Base-by-base conservation (phyloP, 1,140 invertebrate genomes). In the Hycleus phaleratus region DNA sequence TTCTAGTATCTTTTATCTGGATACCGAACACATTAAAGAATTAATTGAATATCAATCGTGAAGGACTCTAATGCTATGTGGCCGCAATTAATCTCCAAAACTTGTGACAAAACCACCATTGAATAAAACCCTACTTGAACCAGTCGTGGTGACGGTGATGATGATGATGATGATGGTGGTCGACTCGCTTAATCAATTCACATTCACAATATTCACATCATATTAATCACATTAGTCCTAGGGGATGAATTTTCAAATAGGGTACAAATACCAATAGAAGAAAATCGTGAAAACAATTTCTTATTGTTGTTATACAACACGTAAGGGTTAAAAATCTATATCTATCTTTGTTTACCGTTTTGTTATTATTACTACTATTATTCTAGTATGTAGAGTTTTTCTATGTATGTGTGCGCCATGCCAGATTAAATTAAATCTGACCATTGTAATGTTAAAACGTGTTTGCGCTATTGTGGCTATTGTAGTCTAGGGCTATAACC, bases 221-320 rank as follows among this genome's bases (percentile, higher is more conserved):
- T 32, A 67, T 68, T 68, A 68, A 68, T 68, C 65, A 68, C 65
- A 68, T 68, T 68, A 68, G 49, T 63, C 65, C 58, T 59, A 68
- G 62, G 56, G 32, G 32, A 32, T 32, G 32, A 7, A 32, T 32
- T 32, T 32, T 32, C 65, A 67, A 67, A 61, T 67, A 65, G 67
- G 67, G 55, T 54, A n/a, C 47, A 48, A 43, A 40, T 43, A 52
- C 50, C 50, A 44, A 43, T 38, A 44, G 40, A 26, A 52, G 50
- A 43, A 43, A 24, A 44, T 12, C 39, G 50, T 44, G 51, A 53
- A 53, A 32, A 53, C 46, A 45, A 38, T 45, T 32, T 42, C 39
- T 11, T 53, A 44, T 45, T 12, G 45, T 46, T 32, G 18, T 46
- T 53, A 46, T 32, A 32, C 4, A 32, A 32, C 32, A 32, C 18